Evolutionary conservation across 2,888 invertebrate species (phyloP).

Genomic region (Apodemia mormo): DNA sequence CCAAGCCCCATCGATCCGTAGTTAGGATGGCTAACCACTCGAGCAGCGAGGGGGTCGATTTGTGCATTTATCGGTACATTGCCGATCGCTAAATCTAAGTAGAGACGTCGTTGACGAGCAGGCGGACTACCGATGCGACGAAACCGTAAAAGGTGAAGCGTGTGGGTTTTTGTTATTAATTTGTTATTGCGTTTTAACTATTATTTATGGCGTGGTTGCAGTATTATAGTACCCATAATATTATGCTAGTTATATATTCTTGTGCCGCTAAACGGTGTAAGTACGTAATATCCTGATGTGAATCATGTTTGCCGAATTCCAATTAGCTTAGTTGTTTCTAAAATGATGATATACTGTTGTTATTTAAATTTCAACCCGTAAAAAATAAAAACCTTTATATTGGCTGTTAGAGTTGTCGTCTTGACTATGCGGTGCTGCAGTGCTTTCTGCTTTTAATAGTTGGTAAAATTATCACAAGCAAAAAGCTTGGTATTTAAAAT

Average conservation of each 20-base stretch:
- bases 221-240: background rate
- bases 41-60: no score
- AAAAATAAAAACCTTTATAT: no score
- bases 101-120: background rate
- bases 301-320: background rate
- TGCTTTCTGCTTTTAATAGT: no score
- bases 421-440: no score
- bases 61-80: no score
- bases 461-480: no score
- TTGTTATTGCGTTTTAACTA: slow-evolving; percentile 6
- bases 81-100: no score
- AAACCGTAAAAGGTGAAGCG: background rate
- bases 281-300: background rate
- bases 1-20: no score
- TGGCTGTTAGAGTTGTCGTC: no score
- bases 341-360: background rate
- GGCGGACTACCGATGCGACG: background rate
- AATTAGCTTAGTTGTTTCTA: background rate
- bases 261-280: background rate
- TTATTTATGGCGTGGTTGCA: background rate
- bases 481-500: no score
- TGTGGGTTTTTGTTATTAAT: slow-evolving; percentile 12
- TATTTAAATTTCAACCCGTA: background rate
- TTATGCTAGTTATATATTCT: slow-evolving; percentile 23
- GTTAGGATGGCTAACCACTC: no score